A percentile compares a stretch with the other conserved stretches of the same genome.
Evolutionary conservation across 2,888 invertebrate genomes (phyloP).

Genomic region (Cylloceria caligata): DNA sequence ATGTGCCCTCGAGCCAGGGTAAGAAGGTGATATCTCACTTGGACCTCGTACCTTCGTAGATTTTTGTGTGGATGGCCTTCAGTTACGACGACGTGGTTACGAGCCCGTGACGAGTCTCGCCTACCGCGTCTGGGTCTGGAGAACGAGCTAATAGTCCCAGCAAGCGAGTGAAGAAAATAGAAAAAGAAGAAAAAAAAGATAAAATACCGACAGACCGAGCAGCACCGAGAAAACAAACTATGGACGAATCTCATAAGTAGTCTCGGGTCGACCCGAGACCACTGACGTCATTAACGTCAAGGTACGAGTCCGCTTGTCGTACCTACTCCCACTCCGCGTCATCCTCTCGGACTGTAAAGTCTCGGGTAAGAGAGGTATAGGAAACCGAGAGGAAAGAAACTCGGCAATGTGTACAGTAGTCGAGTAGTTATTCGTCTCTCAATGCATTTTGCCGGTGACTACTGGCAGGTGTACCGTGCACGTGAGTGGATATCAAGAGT

Average conservation of each 20-base stretch:
- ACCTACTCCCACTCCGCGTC: constrained; percentile 51
- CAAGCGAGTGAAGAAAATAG: constrained; percentile 18
- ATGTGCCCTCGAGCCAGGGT: constrained; percentile 20
- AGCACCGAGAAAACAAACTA: constrained; percentile 24
- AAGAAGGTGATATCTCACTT: constrained; percentile 8
- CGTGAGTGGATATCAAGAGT: neutral
- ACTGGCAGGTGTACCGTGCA: neutral
- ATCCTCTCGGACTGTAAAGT: constrained; percentile 43
- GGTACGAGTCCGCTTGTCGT: constrained; percentile 46
- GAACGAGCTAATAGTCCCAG: constrained; percentile 45
- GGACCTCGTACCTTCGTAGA: constrained; percentile 46
- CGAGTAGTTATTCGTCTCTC: constrained; percentile 47
- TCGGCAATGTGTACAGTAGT: constrained; percentile 36
- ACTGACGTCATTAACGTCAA: constrained; percentile 61
- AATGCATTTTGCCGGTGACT: constrained; percentile 20
- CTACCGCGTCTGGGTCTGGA: constrained; percentile 25
- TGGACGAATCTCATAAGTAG: constrained; percentile 53
- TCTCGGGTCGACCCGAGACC: constrained; percentile 40
- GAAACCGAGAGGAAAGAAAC: constrained; percentile 39
- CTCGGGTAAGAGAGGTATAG: constrained; percentile 30
- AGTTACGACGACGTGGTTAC: constrained; percentile 19
- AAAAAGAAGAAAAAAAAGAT: constrained; percentile 16
- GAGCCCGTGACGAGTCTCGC: constrained; percentile 53
- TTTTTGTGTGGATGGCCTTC: constrained; percentile 53
- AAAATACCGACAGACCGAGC: constrained; percentile 5